Conservation (phyloP, 2,888 invertebrate species). For the Eristalis pertinax region DNA sequence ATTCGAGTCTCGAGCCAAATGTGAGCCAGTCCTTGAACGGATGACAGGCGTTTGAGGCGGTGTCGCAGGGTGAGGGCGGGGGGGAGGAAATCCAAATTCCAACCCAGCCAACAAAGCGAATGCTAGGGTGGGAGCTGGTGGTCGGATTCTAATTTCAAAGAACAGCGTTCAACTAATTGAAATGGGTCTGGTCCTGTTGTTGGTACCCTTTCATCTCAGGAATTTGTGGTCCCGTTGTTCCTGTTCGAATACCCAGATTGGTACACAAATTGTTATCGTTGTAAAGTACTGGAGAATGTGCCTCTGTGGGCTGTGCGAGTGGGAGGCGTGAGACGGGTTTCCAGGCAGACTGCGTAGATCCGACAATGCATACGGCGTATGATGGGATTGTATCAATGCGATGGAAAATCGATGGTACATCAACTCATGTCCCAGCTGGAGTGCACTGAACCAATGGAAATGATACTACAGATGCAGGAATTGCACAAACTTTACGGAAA, state of each 20-base stretch:
- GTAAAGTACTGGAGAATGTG: no score
- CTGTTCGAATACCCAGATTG: slow-evolving; percentile 8
- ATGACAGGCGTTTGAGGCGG: not conserved
- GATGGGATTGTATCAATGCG: slow-evolving; percentile 5
- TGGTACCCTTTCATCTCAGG: slow-evolving; percentile 12
- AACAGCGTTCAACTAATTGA: slow-evolving; percentile 24
- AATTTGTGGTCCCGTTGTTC: slow-evolving; percentile 27
- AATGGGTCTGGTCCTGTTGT: slow-evolving; percentile 23
- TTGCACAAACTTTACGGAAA: not conserved
- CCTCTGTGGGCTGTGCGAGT: not conserved
- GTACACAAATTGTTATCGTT: not conserved
- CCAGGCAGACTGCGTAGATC: not conserved
- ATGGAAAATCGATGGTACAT: slow-evolving; percentile 7
- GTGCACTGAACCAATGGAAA: slow-evolving; percentile 23
- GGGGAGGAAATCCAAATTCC: not conserved
- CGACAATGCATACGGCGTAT: not conserved
- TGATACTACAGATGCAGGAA: not conserved
- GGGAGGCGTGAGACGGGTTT: not conserved
- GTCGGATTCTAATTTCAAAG: slow-evolving; percentile 21
- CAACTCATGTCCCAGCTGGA: not conserved
- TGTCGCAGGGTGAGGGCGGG: not conserved
- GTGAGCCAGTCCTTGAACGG: slow-evolving; percentile 5
- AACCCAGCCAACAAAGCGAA: not conserved
- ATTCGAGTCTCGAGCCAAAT: not conserved
- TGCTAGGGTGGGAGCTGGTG: not conserved